Percentiles rank a stretch among this genome's conserved stretches.
Evolutionary conservation across 2,888 invertebrate species (phyloP).

Genomic region (Aricia artaxerxes): DNA sequence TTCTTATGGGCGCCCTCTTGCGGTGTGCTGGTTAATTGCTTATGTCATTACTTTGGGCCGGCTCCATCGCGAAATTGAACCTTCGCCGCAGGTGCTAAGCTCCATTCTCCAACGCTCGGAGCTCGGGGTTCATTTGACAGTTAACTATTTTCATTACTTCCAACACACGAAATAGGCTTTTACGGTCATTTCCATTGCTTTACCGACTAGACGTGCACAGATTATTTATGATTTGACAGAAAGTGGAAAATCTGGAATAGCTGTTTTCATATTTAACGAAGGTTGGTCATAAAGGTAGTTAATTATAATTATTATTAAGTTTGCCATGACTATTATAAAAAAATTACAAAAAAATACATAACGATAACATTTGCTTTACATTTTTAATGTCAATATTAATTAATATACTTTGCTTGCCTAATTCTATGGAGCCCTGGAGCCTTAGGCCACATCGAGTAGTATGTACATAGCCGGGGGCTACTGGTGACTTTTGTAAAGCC

Average conservation of each 20-base stretch:
- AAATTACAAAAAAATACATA: not conserved
- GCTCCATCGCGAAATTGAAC: not conserved
- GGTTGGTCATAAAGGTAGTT: not conserved
- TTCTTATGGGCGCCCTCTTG: slow-evolving; percentile 41
- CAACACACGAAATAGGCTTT: slow-evolving; percentile 26
- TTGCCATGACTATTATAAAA: no score
- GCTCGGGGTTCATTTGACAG: slow-evolving; percentile 24
- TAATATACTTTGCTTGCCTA: not conserved
- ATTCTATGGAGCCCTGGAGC: not conserved
- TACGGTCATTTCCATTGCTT: slow-evolving; percentile 12
- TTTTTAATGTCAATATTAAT: not conserved
- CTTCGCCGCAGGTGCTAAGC: not conserved
- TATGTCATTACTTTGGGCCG: slow-evolving; percentile 35
- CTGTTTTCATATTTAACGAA: not conserved
- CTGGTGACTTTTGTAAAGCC: slow-evolving; percentile 6
- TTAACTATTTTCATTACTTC: slow-evolving; percentile 22
- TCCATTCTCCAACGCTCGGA: not conserved
- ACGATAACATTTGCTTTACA: not conserved
- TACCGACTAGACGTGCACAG: slow-evolving; percentile 36
- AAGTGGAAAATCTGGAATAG: not conserved
- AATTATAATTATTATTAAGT: not conserved
- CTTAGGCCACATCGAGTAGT: not conserved
- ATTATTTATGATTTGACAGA: slow-evolving; percentile 20
- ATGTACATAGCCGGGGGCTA: not conserved
- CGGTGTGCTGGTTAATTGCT: slow-evolving; percentile 39